A percentile compares a stretch with the other conserved stretches of the same genome.
Evolutionary conservation across 2,888 invertebrate species (phyloP).

Genomic region (Lochmaea crataegi): DNA sequence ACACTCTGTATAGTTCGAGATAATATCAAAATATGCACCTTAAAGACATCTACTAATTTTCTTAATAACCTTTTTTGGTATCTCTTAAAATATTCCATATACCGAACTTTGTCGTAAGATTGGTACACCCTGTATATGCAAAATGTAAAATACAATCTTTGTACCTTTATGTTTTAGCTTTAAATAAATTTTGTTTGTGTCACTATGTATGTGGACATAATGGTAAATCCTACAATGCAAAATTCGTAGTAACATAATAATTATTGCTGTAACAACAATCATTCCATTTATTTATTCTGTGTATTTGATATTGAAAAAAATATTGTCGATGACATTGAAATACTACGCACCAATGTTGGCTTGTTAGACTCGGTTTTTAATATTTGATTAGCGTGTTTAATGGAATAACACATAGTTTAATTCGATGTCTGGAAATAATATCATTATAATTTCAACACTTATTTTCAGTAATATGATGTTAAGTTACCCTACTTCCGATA

Average conservation of each 20-base stretch:
- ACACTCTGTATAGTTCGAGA: no score
- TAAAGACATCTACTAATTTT: no score
- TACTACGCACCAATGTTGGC: not conserved
- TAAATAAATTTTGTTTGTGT: no score
- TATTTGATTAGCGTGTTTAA: not conserved
- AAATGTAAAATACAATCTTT: no score
- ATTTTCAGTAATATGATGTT: no score
- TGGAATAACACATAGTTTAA: not conserved
- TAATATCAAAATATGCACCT: no score
- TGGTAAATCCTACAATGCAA: not conserved
- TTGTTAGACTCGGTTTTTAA: not conserved
- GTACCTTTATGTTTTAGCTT: no score
- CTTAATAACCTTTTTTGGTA: no score
- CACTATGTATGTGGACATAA: not conserved
- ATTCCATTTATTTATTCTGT: conserved; percentile 3
- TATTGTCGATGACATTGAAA: conserved; percentile 6
- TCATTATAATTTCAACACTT: not conserved
- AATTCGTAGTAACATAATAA: not conserved
- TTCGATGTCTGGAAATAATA: not conserved
- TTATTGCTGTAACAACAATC: conserved; percentile 1
- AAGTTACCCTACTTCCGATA: no score
- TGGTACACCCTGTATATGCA: no score
- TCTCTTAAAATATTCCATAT: no score
- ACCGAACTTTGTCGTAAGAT: no score
- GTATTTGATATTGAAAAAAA: conserved; percentile 8